These are phyloP conservation scores for Limosa lapponica DNA, from an alignment of 2,797 vertebrate species.

Conservation along the genomic window DNA sequence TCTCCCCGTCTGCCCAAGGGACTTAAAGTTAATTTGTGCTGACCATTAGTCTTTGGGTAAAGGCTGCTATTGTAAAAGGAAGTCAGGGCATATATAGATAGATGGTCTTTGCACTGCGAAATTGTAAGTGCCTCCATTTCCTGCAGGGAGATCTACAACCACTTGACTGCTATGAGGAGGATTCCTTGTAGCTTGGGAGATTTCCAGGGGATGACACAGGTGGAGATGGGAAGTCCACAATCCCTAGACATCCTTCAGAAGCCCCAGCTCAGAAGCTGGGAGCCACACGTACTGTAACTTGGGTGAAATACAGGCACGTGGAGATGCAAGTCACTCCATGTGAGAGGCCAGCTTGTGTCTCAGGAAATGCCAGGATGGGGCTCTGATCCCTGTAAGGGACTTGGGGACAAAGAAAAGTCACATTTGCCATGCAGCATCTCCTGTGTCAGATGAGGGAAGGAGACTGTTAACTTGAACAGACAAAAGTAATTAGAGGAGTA, in stretches of 20 bases:
- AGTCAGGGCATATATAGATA: background rate
- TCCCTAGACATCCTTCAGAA: background rate
- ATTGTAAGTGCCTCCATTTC: background rate
- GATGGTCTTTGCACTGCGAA: background rate
- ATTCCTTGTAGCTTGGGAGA: background rate
- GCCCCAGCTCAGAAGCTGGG: background rate
- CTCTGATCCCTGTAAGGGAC: background rate
- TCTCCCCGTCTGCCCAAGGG: constrained; percentile 25
- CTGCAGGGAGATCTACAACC: background rate
- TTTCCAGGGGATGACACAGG: background rate
- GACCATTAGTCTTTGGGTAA: constrained; percentile 32
- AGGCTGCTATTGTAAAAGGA: background rate
- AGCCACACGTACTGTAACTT: background rate
- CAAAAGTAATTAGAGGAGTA: constrained; percentile 70
- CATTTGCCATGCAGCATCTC: background rate
- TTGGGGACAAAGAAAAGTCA: background rate
- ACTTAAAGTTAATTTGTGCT: constrained; percentile 50
- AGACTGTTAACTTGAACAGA: constrained; percentile 59
- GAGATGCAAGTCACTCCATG: background rate
- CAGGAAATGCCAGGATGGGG: background rate
- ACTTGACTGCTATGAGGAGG: background rate
- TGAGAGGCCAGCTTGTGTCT: background rate
- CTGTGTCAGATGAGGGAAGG: background rate
- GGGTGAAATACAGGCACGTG: background rate
- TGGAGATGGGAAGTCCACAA: background rate